Percentiles rank a stretch among this genome's conserved stretches.
These are phyloP conservation scores for Hyperoplus immaculatus DNA, from an alignment of 2,797 vertebrate genomes.

Conservation along the genomic window DNA sequence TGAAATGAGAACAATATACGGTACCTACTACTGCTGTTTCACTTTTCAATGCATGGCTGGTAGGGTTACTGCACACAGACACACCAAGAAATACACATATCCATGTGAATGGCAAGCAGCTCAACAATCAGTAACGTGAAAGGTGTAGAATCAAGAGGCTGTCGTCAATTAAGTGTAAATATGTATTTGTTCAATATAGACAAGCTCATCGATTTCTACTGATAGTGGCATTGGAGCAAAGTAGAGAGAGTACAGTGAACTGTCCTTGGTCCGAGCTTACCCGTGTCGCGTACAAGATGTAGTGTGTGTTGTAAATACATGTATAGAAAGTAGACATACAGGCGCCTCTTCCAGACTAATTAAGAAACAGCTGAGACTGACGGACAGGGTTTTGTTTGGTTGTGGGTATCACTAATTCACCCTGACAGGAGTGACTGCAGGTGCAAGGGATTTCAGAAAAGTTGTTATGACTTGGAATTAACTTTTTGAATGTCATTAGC, in stretches of 20 bases:
- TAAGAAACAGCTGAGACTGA: conserved; percentile 55
- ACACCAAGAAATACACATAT: conserved; percentile 76
- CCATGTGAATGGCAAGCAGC: conserved; percentile 75
- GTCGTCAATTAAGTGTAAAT: conserved; percentile 82
- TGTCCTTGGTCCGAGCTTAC: conserved; percentile 75
- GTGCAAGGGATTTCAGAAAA: conserved; percentile 21
- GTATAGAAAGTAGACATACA: conserved; percentile 84
- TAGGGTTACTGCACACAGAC: conserved; percentile 82
- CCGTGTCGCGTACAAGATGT: conserved; percentile 71
- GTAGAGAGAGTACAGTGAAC: conserved; percentile 79
- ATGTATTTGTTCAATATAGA: conserved; percentile 83
- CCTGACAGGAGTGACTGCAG: conserved; percentile 35
- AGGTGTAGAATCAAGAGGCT: conserved; percentile 63
- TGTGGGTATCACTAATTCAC: conserved; percentile 24
- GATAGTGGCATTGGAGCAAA: conserved; percentile 77
- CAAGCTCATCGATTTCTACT: conserved; percentile 83
- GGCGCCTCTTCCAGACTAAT: conserved; percentile 73
- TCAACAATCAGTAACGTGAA: conserved; percentile 63
- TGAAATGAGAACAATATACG: conserved; percentile 73
- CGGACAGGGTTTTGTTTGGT: conserved; percentile 36
- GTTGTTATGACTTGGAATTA: conserved; percentile 35
- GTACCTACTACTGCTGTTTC: conserved; percentile 82
- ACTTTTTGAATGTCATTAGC: conserved; percentile 58
- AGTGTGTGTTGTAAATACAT: conserved; percentile 85
- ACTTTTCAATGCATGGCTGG: conserved; percentile 89